Evolutionary conservation across 1,140 invertebrate genomes (phyloP), one percentile per base, ranked within the genome.

Genomic region (Manduca sexta): DNA sequence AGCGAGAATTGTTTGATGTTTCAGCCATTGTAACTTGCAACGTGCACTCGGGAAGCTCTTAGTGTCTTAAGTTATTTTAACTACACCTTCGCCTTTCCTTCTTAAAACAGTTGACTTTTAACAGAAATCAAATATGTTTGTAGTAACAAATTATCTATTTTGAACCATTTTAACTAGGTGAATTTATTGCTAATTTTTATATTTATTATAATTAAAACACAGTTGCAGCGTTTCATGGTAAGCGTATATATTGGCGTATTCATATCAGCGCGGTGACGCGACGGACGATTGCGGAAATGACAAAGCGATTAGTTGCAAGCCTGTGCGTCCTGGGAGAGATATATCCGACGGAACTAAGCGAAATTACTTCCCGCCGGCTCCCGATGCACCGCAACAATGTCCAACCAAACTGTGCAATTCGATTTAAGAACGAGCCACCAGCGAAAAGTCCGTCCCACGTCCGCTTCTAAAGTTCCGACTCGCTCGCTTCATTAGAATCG

Each of bases 241-340:
- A 5, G 21, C 8, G 21, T 26, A n/a, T 26, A 26, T 26, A 26
- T 26, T 8, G 21, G 30, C 11, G 18, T 35, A 81, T 81, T 78
- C 66, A 68, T 60, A 75, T 61, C 14, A 12, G 43, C 12, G 43
- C 64, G 56, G 55, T 56, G 63, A 70, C 54, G 62, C 56, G 58
- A 64, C 60, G 64, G 72, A 74, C 68, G 72, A 81, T 79, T 69
- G 62, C 69, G 81, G 81, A 84, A 84, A 81, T 83, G 73, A 80
- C 72, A 65, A 69, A 72, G 51, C 70, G 81, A 83, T 81, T 83
- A 81, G 77, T 74, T 63, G 74, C 66, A 83, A 69, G 71, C 69
- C 65, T 69, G 54, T 64, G 63, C 66, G 63, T 62, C 63, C 59
- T 58, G 62, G 57, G 64, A 63, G 74, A 71, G 67, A 75, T 77